A percentile compares a stretch with the other conserved stretches of the same genome.
phyloP scores from a whole-genome alignment of 2,113 vertebrate genomes.

The Ochotona princeps region DNA sequence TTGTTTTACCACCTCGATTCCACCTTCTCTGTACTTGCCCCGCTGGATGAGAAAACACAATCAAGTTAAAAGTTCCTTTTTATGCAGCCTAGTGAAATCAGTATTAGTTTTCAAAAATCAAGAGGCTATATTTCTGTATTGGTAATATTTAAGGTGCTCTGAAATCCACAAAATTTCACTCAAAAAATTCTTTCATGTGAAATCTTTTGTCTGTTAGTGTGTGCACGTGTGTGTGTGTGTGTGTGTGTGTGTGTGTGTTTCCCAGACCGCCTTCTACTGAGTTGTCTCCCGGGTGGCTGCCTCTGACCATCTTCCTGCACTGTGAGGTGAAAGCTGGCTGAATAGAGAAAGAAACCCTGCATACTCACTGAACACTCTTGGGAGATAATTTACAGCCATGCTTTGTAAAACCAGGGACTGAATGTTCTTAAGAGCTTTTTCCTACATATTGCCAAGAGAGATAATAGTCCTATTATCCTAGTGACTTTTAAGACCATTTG shows the following conservation, averaged over 20 bases:
- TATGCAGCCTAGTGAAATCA: conserved; percentile 59
- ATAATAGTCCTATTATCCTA: conserved; percentile 81
- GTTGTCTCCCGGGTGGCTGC: conserved; percentile 37
- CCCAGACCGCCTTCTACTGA: conserved; percentile 33
- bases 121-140: conserved; percentile 60
- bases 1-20: conserved; percentile 4
- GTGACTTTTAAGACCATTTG: conserved; percentile 77
- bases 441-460: conserved; percentile 80
- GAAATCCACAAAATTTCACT: conserved; percentile 59
- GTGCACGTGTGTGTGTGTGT: no score
- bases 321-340: conserved; percentile 29
- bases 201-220: background rate
- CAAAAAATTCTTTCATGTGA: background rate
- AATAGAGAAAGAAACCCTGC: conserved; percentile 70
- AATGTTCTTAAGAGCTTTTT: conserved; percentile 84
- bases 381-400: conserved; percentile 76
- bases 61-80: conserved; percentile 8
- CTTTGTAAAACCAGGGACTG: conserved; percentile 79
- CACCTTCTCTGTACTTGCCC: conserved; percentile 18
- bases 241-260: background rate
- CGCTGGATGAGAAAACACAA: background rate
- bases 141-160: conserved; percentile 50
- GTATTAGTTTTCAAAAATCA: conserved; percentile 61
- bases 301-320: conserved; percentile 15
- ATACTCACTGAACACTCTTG: conserved; percentile 75